phyloP scores from a whole-genome alignment of 2,888 invertebrate species.

The Phrixothrix hirtus region DNA sequence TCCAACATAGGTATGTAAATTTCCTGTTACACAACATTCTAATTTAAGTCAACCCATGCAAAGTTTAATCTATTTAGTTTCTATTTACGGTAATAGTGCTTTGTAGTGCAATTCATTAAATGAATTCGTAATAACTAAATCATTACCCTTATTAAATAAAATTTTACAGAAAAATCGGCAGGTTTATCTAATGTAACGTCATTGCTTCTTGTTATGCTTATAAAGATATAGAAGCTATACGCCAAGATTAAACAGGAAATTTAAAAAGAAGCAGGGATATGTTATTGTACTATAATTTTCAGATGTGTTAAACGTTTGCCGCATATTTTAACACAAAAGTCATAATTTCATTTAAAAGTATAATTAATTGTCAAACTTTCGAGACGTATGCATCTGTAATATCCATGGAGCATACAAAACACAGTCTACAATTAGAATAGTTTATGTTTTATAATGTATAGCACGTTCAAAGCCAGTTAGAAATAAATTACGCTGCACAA shows the following conservation, averaged over 20 bases:
- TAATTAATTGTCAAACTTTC: constrained; percentile 18
- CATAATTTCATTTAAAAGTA: constrained; percentile 14
- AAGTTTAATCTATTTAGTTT: constrained; percentile 11
- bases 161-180: background rate
- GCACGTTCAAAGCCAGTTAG: constrained; percentile 39
- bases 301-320: too few relatives aligned
- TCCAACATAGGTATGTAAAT: constrained; percentile 8
- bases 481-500: constrained; percentile 44
- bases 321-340: constrained; percentile 3
- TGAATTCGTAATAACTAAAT: background rate
- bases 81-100: background rate
- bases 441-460: constrained; percentile 46
- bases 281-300: too few relatives aligned
- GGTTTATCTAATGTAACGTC: too few relatives aligned
- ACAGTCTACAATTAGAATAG: constrained; percentile 39
- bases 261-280: too few relatives aligned
- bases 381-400: constrained; percentile 12
- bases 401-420: constrained; percentile 9
- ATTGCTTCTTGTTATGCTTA: too few relatives aligned
- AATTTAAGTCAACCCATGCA: constrained; percentile 11
- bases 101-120: background rate
- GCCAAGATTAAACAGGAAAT: too few relatives aligned
- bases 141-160: background rate
- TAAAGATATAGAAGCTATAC: too few relatives aligned
- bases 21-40: constrained; percentile 5